Base-by-base conservation (phyloP, 2,888 invertebrate species). In the Agapostemon virescens region DNA sequence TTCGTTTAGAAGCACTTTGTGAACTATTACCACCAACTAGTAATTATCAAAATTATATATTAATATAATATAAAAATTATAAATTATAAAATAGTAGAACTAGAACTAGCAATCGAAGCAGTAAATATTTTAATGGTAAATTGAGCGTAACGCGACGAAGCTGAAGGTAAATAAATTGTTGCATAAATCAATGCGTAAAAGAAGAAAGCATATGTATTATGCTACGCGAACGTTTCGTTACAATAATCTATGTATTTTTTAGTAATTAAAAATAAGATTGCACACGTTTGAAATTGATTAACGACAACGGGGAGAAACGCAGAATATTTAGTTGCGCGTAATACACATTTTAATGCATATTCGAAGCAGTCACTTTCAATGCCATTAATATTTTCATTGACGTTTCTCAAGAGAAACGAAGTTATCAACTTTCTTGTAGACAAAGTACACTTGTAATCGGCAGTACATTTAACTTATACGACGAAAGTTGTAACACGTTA, bases 391-490 rank as follows among this genome's bases (percentile, higher is more conserved):
- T 63, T 5, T 20, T 20, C 63, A 63, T 6, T 7, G 33, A 63
- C n/a, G 63, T 33, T 9, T n/a, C n/a, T 11, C 63, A 5, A 4
- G 36, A 13, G 63, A n/a, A 36, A 63, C n/a, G 13, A 9, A 63
- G n/a, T 63, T 63, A 36, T 13, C 36, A 63, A 63, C n/a, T 63
- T 63, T 11, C 0, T 63, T 63, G 63, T 36, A 11, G 63, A 3
- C 36, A 36, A 63, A 33, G 36, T 63, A 63, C 36, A 36, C n/a
- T 63, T n/a, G 36, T 36, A 63, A 33, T 63, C 36, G 63, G 11
- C 63, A 70, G 71, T 9, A 17, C 17, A 66, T 40, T 40, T 26
- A 42, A 66, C 66, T 66, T 40, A 17, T 11, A 40, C 40, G 40
- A 20, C 4, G 20, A 20, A 66, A 66, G 38, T 66, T 66, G 26